Evolutionary conservation across 2,888 invertebrate genomes (phyloP).

Genomic region (Aethes cnicana): DNA sequence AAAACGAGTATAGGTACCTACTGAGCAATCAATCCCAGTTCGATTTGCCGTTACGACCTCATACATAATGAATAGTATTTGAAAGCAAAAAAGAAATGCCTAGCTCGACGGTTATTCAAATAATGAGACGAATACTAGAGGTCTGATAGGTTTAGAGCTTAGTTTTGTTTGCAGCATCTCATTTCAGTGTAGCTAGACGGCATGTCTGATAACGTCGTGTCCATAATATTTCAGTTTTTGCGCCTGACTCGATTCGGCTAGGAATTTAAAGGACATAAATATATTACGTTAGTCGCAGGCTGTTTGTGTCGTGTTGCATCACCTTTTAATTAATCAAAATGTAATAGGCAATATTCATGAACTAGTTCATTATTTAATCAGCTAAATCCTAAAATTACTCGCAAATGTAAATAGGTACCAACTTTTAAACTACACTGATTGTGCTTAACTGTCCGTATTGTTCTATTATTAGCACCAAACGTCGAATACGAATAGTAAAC

Average conservation of each 20-base stretch:
- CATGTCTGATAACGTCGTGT: constrained; percentile 12
- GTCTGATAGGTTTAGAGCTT: not conserved
- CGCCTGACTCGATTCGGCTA: constrained; percentile 9
- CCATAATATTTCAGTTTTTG: constrained; percentile 26
- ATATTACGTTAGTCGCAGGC: constrained; percentile 10
- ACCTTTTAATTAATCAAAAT: no score
- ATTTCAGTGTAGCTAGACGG: not conserved
- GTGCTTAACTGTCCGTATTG: not conserved
- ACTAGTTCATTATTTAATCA: no score
- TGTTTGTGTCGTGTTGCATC: constrained; percentile 15
- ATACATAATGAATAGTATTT: constrained; percentile 38
- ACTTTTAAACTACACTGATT: no score
- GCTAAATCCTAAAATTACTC: no score
- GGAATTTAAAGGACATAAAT: constrained; percentile 18
- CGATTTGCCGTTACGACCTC: constrained; percentile 38
- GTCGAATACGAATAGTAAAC: constrained; percentile 40
- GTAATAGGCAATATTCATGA: no score
- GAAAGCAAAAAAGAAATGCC: constrained; percentile 26
- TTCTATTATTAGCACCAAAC: constrained; percentile 49
- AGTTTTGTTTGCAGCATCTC: constrained; percentile 2
- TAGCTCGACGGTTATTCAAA: not conserved
- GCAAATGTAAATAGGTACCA: no score
- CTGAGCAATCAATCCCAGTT: constrained; percentile 36
- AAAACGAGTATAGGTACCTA: constrained; percentile 24
- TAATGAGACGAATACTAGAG: not conserved